phyloP scores from a whole-genome alignment of 1,140 invertebrate genomes.

The Drosophila setifemur region DNA sequence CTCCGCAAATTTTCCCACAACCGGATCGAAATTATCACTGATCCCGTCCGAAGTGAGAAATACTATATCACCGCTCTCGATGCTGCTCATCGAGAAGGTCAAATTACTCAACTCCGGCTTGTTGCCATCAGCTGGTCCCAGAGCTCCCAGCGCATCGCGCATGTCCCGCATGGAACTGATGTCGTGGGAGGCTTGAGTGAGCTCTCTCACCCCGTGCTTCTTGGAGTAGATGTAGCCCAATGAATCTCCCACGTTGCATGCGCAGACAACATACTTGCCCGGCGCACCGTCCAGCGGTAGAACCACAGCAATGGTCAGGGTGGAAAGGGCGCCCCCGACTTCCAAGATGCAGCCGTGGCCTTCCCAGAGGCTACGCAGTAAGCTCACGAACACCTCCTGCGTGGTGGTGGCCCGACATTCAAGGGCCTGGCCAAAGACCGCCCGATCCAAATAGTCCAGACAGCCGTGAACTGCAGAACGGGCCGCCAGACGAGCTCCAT shows the following conservation, averaged over 20 bases:
- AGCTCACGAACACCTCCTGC: constrained; percentile 89
- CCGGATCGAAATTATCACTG: constrained; percentile 96
- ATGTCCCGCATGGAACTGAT: constrained; percentile 94
- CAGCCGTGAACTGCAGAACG: constrained; percentile 94
- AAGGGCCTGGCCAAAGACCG: constrained; percentile 85
- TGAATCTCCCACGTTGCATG: constrained; percentile 95
- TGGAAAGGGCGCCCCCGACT: constrained; percentile 93
- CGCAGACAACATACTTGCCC: constrained; percentile 90
- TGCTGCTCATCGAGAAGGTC: constrained; percentile 93
- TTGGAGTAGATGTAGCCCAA: constrained; percentile 94
- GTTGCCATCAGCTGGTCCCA: constrained; percentile 93
- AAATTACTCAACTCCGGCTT: constrained; percentile 96
- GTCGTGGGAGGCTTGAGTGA: constrained; percentile 94
- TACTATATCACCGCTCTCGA: constrained; percentile 92
- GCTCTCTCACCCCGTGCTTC: constrained; percentile 88
- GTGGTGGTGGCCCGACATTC: constrained; percentile 74
- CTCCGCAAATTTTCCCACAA: constrained; percentile 95
- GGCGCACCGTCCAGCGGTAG: constrained; percentile 84
- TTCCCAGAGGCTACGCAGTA: constrained; percentile 92
- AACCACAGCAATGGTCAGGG: constrained; percentile 91
- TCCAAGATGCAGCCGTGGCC: constrained; percentile 94
- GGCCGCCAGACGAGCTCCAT: constrained; percentile 93
- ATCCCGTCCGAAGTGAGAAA: constrained; percentile 96
- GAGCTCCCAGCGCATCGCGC: constrained; percentile 94
- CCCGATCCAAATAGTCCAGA: constrained; percentile 92